Base-by-base conservation (phyloP, 2,113 vertebrate species). In the Merops nubicus region DNA sequence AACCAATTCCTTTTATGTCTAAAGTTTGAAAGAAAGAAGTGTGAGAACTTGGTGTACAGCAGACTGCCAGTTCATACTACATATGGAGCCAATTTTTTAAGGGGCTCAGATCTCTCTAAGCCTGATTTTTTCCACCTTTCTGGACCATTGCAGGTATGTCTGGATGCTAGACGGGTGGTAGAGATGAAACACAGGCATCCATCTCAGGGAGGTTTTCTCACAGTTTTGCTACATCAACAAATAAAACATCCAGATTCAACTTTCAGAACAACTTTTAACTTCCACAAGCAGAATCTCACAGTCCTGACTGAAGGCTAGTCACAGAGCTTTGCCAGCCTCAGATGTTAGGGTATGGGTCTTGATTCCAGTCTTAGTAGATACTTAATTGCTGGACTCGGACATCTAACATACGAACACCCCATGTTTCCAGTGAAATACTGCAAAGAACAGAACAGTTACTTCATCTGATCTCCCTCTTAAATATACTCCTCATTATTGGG, bases 1-100 rank as follows among this genome's bases (percentile, higher is more conserved):
- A 89, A 77, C 38, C 87, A 48, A 20, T 36, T 93, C 89, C 54
- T 83, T 95, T 11, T 51, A 91, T 57, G 62, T 50, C 73, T 79
- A n/a, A 68, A 53, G 9, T 85, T 20, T 89, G 81, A 88, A 82
- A 43, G 47, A 84, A 78, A 90, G 25, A 21, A 78, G 12, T 33
- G 28, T 76, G 69, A 82, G 59, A 84, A 93, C 26, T 29, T 59
- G 25, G 40, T 36, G 63, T 20, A 38, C n/a, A 57, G 48, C 3
- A 11, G 40, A 36, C 31, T 78, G 28, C 12, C n/a, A 16, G 51
- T 94, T 89, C 50, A n/a, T 57, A 18, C 40, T 53, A 34, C 25
- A 23, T 42, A 28, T 12, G 18, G 7, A 91, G 62, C 20, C 50
- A 80, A 28, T 43, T n/a, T 91, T 88, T 67, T 47, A 29, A 85